These are phyloP conservation scores for Aix galericulata DNA, from an alignment of 2,113 vertebrate species.

Conservation along the genomic window DNA sequence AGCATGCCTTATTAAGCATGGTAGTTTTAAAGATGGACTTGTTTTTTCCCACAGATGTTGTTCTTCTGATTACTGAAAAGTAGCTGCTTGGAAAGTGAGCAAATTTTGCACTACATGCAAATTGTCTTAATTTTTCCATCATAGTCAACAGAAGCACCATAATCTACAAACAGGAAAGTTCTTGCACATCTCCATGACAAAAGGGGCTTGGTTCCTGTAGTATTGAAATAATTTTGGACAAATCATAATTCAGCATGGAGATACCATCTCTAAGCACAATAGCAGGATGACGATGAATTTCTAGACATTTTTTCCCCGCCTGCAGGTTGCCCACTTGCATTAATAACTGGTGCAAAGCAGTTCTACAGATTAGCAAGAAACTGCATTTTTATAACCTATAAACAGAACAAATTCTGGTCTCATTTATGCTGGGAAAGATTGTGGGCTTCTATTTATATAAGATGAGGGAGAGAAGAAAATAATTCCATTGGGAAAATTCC, in stretches of 20 bases:
- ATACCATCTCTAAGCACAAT: background rate
- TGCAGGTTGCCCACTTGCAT: background rate
- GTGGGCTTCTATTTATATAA: background rate
- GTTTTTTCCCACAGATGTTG: rapidly evolving
- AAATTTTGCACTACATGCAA: background rate
- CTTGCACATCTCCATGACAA: background rate
- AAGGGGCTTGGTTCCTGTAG: background rate
- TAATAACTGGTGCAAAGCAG: background rate
- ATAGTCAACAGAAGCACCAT: background rate
- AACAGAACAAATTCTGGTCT: background rate
- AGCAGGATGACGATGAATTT: background rate
- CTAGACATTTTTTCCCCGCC: background rate
- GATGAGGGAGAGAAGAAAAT: background rate
- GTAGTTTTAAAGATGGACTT: background rate
- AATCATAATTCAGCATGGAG: background rate
- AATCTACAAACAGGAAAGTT: background rate
- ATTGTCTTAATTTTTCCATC: background rate
- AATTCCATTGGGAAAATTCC: conserved; percentile 34
- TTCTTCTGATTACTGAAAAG: background rate
- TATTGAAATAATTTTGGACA: background rate
- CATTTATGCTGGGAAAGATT: background rate
- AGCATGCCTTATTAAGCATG: background rate
- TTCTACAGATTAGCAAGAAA: background rate
- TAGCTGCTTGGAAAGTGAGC: background rate
- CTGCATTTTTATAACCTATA: background rate